Evolutionary conservation across 2,888 invertebrate genomes (phyloP).

Genomic region (Sycophila texana): DNA sequence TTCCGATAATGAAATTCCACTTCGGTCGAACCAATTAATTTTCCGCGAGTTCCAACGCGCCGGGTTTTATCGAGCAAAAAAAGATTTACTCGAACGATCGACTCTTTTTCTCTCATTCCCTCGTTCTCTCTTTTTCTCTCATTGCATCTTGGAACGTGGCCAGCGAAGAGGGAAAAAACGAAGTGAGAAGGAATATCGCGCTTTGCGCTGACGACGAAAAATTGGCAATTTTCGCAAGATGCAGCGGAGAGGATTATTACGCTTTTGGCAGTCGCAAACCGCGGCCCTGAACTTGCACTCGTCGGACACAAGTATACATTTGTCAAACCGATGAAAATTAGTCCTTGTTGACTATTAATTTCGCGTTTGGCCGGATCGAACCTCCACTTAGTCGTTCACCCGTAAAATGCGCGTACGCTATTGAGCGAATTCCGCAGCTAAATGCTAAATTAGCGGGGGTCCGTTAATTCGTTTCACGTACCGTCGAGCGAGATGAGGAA

Average conservation of each 20-base stretch:
- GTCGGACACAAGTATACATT: not conserved
- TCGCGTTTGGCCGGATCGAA: not conserved
- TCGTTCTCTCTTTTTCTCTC: not conserved
- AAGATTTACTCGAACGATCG: not conserved
- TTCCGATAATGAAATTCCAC: not conserved
- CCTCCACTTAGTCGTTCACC: not conserved
- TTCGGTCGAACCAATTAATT: too few species aligned
- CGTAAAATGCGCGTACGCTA: not conserved
- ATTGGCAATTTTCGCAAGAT: conserved; percentile 37
- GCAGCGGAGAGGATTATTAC: conserved; percentile 38
- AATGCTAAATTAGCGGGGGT: too few species aligned
- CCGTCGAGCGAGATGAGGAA: not conserved
- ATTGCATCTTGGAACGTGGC: conserved; percentile 21
- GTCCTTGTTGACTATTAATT: conserved; percentile 2
- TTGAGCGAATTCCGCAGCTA: too few species aligned
- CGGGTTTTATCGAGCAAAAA: not conserved
- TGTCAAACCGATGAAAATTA: conserved; percentile 9
- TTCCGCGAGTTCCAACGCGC: too few species aligned
- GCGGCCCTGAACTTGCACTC: conserved; percentile 29
- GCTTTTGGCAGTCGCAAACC: conserved; percentile 30
- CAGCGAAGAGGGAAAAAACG: not conserved
- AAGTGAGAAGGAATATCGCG: conserved; percentile 8
- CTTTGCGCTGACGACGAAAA: conserved; percentile 1
- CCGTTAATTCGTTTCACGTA: too few species aligned
- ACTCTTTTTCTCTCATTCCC: not conserved